Percentiles rank a stretch among this genome's conserved stretches.
Conservation (phyloP, 2,888 invertebrate genomes). For the Hyalella azteca region DNA sequence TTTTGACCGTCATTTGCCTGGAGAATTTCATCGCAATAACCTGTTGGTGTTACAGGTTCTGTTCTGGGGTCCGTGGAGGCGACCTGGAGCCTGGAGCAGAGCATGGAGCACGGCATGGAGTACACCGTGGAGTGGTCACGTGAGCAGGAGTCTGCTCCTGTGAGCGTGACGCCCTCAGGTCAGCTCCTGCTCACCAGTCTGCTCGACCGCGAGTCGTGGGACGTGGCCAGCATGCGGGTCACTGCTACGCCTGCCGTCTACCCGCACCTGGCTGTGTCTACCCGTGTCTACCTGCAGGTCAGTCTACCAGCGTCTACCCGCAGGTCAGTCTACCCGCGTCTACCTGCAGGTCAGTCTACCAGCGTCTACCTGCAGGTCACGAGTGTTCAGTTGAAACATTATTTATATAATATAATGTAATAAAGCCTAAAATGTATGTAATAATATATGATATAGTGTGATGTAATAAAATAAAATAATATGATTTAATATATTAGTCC, state of each 20-base stretch:
- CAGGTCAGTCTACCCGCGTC: constrained; percentile 49
- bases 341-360: constrained; percentile 50
- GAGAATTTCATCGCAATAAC: not conserved
- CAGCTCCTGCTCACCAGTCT: constrained; percentile 81
- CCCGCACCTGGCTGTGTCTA: constrained; percentile 47
- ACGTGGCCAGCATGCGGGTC: constrained; percentile 75
- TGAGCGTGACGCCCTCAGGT: constrained; percentile 69
- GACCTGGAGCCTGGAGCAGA: constrained; percentile 40
- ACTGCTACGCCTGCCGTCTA: constrained; percentile 49
- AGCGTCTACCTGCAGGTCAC: constrained; percentile 47
- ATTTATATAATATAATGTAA: too few species aligned
- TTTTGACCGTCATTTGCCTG: too few species aligned
- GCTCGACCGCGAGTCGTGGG: constrained; percentile 89
- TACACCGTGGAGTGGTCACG: constrained; percentile 54
- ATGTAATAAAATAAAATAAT: too few species aligned
- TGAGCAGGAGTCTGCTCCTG: constrained; percentile 48
- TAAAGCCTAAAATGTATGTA: too few species aligned
- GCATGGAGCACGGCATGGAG: constrained; percentile 48
- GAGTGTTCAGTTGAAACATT: too few species aligned
- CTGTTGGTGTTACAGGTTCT: constrained; percentile 39
- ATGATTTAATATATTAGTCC: too few species aligned
- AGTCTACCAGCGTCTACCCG: constrained; percentile 45
- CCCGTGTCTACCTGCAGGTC: constrained; percentile 52
- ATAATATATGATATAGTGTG: too few species aligned
- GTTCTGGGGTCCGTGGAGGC: constrained; percentile 53